phyloP scores from a whole-genome alignment of 2,888 invertebrate species.

The Spodoptera littoralis region DNA sequence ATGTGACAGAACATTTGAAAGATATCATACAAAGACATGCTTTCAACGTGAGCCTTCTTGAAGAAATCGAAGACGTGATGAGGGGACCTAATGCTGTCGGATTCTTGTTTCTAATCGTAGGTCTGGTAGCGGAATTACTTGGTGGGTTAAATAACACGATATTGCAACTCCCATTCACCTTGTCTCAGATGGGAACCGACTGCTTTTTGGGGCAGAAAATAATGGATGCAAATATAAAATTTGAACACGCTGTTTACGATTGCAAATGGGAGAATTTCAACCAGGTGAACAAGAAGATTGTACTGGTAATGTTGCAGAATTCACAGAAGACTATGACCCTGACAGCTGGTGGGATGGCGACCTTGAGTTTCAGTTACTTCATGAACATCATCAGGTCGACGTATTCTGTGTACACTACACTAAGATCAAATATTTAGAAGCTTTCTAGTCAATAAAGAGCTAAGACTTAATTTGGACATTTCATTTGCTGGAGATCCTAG shows the following conservation, averaged over 20 bases:
- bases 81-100: slow-evolving; percentile 68
- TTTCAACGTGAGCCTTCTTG: slow-evolving; percentile 59
- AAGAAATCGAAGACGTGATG: slow-evolving; percentile 64
- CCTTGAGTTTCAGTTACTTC: slow-evolving; percentile 59
- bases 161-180: slow-evolving; percentile 67
- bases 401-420: slow-evolving; percentile 67
- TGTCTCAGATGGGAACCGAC: slow-evolving; percentile 68
- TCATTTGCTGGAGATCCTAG: neutral
- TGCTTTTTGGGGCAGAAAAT: slow-evolving; percentile 66
- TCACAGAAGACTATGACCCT: slow-evolving; percentile 65
- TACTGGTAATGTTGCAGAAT: slow-evolving; percentile 63
- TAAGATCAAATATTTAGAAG: slow-evolving; percentile 53
- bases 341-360: slow-evolving; percentile 65
- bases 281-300: slow-evolving; percentile 60
- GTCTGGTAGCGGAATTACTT: slow-evolving; percentile 70
- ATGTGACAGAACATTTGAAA: slow-evolving; percentile 59
- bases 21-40: slow-evolving; percentile 65
- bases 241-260: slow-evolving; percentile 62
- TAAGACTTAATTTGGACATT: neutral
- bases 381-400: slow-evolving; percentile 61
- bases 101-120: slow-evolving; percentile 64
- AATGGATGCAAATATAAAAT: slow-evolving; percentile 61
- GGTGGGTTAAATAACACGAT: slow-evolving; percentile 74
- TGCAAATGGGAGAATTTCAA: slow-evolving; percentile 69
- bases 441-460: slow-evolving; percentile 5